Evolutionary conservation across 2,888 invertebrate genomes (phyloP).

Genomic region (Anorthoa munda): DNA sequence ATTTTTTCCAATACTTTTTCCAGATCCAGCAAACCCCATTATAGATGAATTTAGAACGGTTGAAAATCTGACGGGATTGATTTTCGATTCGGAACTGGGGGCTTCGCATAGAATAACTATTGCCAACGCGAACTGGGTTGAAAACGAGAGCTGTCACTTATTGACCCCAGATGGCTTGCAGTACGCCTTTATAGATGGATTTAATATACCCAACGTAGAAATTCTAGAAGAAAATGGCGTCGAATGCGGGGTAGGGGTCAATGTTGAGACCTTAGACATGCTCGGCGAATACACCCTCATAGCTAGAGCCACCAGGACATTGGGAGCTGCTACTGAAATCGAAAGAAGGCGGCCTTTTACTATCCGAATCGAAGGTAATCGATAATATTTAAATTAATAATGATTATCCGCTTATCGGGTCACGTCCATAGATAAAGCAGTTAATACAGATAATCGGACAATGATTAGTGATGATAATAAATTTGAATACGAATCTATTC

Average conservation of each 20-base stretch:
- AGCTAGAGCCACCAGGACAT: conserved; percentile 69
- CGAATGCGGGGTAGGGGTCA: conserved; percentile 76
- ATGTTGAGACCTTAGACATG: conserved; percentile 69
- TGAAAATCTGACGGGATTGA: conserved; percentile 40
- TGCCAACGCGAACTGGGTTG: conserved; percentile 34
- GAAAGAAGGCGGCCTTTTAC: conserved; percentile 79
- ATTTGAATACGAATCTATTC: conserved; percentile 36
- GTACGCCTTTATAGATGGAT: conserved; percentile 71
- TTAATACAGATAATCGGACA: conserved; percentile 55
- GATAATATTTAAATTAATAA: conserved; percentile 64
- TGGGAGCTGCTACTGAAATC: conserved; percentile 49
- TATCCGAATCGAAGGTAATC: conserved; percentile 82
- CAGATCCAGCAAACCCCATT: conserved; percentile 73
- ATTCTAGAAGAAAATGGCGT: conserved; percentile 63
- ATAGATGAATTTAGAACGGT: conserved; percentile 66
- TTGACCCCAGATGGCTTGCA: conserved; percentile 74
- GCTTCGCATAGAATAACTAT: conserved; percentile 69
- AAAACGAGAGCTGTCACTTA: conserved; percentile 76
- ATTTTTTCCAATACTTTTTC: conserved; percentile 47
- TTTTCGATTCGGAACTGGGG: conserved; percentile 61
- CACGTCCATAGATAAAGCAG: conserved; percentile 80
- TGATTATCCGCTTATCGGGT: conserved; percentile 75
- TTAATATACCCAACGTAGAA: conserved; percentile 71
- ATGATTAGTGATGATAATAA: conserved; percentile 64
- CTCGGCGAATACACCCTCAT: conserved; percentile 82